Base-by-base conservation (phyloP, 2,797 vertebrate species). In the Coregonus suidteri region DNA sequence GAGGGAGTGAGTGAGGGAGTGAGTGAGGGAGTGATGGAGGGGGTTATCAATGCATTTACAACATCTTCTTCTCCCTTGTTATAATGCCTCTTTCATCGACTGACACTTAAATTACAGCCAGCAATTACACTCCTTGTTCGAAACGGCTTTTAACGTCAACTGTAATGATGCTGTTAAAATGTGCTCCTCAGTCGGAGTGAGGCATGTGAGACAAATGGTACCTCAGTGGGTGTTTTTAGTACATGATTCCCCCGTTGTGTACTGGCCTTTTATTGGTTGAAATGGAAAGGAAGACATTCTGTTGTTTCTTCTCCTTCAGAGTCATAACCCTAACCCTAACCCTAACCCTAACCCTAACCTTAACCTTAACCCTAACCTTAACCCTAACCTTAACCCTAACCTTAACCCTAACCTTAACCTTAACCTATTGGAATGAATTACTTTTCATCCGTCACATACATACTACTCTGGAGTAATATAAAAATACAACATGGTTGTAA, bases 101-200 rank as follows among this genome's bases (percentile, higher is more conserved):
- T 76, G 15, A 79, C 67, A 69, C 16, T 77, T 79, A 66, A 77
- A 74, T 53, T 77, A 77, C 54, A 65, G 25, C 62, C 66, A 64
- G 51, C 71, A 78, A 34, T 79, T 41, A 59, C 66, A 16, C 52
- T 18, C 13, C 15, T 13, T 71, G 31, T 73, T 74, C 20, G n/a
- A 0, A 0, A 6, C 35, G 71, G 13, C 56, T 51, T 80, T 79
- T 18, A 78, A 18, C 31, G n/a, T 31, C 53, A 47, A 3, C 7
- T 30, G 73, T 7, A 14, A 13, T 13, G 64, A 34, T 30, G 62
- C 20, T 65, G 7, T 65, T 11, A 11, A 65, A 30, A 20, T 65
- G 62, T 30, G n/a, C 9, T 13, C 11, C 11, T 65, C 11, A 25
- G n/a, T 3, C 62, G 62, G 25, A 30, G 25, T 7, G 25, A 18